A percentile compares a stretch with the other conserved stretches of the same genome.
phyloP scores from a whole-genome alignment of 2,113 vertebrate genomes.

The Ascaphus truei region DNA sequence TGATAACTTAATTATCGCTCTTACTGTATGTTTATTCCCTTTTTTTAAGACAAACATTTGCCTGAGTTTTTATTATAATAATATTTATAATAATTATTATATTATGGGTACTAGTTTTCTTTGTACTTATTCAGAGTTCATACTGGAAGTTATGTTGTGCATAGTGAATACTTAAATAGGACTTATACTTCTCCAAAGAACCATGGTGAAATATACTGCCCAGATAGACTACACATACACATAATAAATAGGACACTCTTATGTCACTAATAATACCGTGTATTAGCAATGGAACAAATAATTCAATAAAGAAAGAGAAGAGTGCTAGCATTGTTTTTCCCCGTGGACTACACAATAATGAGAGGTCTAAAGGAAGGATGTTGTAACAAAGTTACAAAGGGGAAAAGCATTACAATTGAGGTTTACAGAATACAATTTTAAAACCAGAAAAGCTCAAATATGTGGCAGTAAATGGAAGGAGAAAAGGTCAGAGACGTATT shows the following conservation, averaged over 20 bases:
- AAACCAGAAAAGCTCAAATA: slow-evolving; percentile 24
- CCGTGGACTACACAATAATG: slow-evolving; percentile 1
- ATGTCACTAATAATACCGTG: background rate
- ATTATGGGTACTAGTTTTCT: too few relatives aligned
- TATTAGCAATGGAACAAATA: slow-evolving; percentile 9
- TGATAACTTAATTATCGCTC: too few relatives aligned
- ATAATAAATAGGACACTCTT: background rate
- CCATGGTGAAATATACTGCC: too few relatives aligned
- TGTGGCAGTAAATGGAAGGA: slow-evolving; percentile 32
- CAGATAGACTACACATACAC: too few relatives aligned
- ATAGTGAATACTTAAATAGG: too few relatives aligned
- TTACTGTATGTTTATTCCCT: too few relatives aligned
- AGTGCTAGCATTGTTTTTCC: background rate
- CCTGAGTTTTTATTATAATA: too few relatives aligned
- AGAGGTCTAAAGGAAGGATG: background rate
- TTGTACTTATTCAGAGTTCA: too few relatives aligned
- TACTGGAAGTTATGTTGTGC: too few relatives aligned
- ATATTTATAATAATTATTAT: too few relatives aligned
- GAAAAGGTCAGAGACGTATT: slow-evolving; percentile 28
- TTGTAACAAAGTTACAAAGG: background rate
- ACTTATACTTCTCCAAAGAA: too few relatives aligned
- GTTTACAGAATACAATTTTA: slow-evolving; percentile 15
- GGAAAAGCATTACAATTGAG: background rate
- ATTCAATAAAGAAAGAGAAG: background rate
- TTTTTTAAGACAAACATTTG: too few relatives aligned